Conservation (phyloP, 2,113 vertebrate species). For the Oncorhynchus kisutch region DNA sequence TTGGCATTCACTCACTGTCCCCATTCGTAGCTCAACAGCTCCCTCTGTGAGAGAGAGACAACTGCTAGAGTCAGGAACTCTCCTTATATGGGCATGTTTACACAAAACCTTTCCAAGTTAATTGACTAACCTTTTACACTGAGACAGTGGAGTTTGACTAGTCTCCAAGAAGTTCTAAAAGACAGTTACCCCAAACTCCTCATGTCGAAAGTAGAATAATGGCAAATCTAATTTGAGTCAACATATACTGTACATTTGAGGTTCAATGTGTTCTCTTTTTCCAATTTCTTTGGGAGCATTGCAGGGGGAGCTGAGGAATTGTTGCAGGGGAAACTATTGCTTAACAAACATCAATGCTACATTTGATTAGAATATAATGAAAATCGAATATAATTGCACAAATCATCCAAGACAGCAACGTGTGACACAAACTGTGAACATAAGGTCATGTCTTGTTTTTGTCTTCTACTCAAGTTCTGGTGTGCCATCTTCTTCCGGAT, state of each 20-base stretch:
- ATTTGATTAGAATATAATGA: neutral
- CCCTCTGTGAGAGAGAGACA: constrained; percentile 65
- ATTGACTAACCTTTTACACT: constrained; percentile 19
- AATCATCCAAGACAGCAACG: neutral
- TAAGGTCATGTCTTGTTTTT: neutral
- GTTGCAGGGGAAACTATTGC: constrained; percentile 3
- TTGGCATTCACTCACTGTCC: constrained; percentile 20
- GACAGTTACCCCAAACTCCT: neutral
- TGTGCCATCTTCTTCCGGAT: too few species aligned
- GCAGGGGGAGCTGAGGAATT: neutral
- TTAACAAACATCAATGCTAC: constrained; percentile 9
- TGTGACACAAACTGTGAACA: neutral
- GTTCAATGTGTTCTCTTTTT: constrained; percentile 8
- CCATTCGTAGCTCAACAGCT: constrained; percentile 71
- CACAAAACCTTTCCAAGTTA: constrained; percentile 24
- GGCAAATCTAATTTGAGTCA: constrained; percentile 13
- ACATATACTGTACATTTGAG: constrained; percentile 3
- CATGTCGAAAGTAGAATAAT: neutral
- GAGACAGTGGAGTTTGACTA: neutral
- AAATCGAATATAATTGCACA: neutral
- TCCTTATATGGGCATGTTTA: constrained; percentile 27
- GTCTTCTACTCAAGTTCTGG: too few species aligned
- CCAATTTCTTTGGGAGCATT: constrained; percentile 2
- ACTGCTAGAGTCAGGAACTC: constrained; percentile 25
- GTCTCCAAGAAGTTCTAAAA: neutral